Evolutionary conservation across 2,113 vertebrate species (phyloP), one percentile per base, ranked within the genome.

Genomic region (Girardinichthys multiradiatus): DNA sequence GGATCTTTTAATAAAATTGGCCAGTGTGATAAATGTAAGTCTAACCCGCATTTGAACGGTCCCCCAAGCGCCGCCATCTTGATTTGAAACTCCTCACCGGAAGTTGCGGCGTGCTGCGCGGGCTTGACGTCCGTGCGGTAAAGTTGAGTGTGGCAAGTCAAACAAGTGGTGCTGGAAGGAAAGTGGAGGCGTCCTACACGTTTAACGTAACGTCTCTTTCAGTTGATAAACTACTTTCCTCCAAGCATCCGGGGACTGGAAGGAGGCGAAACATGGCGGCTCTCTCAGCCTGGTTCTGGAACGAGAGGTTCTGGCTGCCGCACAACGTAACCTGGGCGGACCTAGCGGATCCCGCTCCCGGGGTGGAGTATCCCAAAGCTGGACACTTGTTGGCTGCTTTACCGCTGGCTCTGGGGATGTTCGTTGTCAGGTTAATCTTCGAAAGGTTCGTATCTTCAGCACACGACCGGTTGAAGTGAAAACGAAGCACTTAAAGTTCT

Each of bases 281-380:
- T 79, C 81, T 95, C 57, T 96, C 95, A 94, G 95, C 95, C 94
- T 98, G 97, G 96, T 95, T 99, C 68, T 99, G 97, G 97, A 97
- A 93, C 84, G 97, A 98, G 76, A 93, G 95, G 76, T 99, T 99
- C 81, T 99, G 97, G 97, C 92, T 99, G 73, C 97, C 97, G 0
- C 95, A 94, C 85, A 98, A 99, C 86, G 96, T 98, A 72, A 99
- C 95, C 84, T 98, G 97, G 97, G 96, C 97, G 75, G 96, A 98
- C 82, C 83, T 99, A 70, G 95, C 95, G 30, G 94, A 95, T 27
- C 92, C 93, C 10, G 92, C 95, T 72, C 89, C 93, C 85, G 93
- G 93, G 84, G 90, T 93, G 91, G 93, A 94, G 90, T 95, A 95
- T 82, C 96, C 97, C 12, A 95, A 93, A 92, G 90, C 94, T 12